A percentile compares a stretch with the other conserved stretches of the same genome.
These are phyloP conservation scores for Desmodus rotundus DNA, from an alignment of 2,113 vertebrate species.

Conservation along the genomic window DNA sequence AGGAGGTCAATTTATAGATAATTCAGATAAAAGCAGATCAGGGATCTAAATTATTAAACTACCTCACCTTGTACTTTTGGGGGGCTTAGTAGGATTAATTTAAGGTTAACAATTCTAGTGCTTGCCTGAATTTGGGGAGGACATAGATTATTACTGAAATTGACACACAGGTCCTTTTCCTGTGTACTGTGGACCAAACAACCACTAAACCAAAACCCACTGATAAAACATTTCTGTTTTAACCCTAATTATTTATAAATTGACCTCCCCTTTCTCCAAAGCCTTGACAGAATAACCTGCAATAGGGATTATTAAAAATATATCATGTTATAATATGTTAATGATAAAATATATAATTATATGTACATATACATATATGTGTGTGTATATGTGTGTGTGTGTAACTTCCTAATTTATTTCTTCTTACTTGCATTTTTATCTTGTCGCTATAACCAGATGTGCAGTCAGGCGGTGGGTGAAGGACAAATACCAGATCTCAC, in stretches of 20 bases:
- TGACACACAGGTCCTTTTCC: background rate
- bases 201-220: background rate
- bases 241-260: background rate
- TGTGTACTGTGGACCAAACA: background rate
- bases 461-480: background rate
- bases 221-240: background rate
- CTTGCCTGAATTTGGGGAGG: background rate
- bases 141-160: conserved; percentile 12
- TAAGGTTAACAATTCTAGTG: background rate
- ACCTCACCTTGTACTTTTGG: background rate
- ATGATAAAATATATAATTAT: conserved; percentile 25
- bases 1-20: background rate
- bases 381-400: background rate
- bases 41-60: background rate
- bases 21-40: background rate
- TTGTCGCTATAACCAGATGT: background rate
- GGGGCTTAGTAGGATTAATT: background rate
- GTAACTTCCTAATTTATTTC: background rate
- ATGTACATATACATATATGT: no score
- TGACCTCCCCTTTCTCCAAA: background rate
- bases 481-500: no score
- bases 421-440: background rate
- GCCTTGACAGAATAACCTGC: background rate
- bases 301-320: background rate
- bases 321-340: background rate